A percentile compares a stretch with the other conserved stretches of the same genome.
Evolutionary conservation across 2,113 vertebrate genomes (phyloP).

Genomic region (Trochalopteron elliotii): DNA sequence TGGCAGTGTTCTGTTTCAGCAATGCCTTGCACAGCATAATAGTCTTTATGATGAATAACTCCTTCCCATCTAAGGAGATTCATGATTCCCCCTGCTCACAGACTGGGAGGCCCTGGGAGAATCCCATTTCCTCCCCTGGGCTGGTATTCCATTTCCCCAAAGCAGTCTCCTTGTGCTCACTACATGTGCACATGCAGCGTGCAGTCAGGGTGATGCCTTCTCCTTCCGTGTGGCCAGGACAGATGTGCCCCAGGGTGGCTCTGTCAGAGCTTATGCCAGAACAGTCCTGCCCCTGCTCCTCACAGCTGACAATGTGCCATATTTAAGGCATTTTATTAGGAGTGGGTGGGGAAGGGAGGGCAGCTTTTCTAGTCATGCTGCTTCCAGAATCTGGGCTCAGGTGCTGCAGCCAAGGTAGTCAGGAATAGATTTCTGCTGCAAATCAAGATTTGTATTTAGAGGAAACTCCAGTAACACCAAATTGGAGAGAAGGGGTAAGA

Average conservation of each 20-base stretch:
- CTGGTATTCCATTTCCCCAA: neutral
- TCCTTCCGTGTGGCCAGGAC: neutral
- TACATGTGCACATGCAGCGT: neutral
- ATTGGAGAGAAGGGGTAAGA: neutral
- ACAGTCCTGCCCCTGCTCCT: neutral
- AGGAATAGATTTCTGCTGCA: neutral
- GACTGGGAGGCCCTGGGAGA: neutral
- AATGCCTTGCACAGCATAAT: neutral
- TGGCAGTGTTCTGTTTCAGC: conserved; percentile 14
- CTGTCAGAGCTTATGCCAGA: neutral
- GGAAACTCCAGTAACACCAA: neutral
- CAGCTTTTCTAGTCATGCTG: neutral
- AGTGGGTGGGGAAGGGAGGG: neutral
- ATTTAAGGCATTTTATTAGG: neutral
- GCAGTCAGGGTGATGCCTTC: neutral
- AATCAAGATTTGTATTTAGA: neutral
- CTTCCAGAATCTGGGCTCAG: neutral
- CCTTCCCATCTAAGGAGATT: neutral
- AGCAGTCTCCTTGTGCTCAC: neutral
- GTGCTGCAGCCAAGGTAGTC: neutral
- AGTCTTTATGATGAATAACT: neutral
- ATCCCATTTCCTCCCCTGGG: neutral
- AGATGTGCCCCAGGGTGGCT: neutral
- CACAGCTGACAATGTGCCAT: neutral
- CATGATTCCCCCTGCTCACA: neutral